A percentile compares a stretch with the other conserved stretches of the same genome.
phyloP scores from a whole-genome alignment of 2,888 invertebrate genomes.

The Drosophila cracens region DNA sequence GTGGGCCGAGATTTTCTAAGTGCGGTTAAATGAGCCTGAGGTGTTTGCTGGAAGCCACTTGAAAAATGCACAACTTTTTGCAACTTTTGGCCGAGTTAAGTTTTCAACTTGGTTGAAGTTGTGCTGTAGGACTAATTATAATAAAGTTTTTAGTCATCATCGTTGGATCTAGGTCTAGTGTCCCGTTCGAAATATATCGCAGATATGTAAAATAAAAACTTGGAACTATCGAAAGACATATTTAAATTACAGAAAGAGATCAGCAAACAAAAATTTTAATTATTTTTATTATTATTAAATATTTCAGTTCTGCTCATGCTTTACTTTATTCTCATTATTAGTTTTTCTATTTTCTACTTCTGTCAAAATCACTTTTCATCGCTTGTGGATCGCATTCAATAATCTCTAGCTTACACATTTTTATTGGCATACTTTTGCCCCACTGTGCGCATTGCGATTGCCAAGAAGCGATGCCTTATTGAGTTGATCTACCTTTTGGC shows the following conservation, averaged over 20 bases:
- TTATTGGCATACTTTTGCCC: conserved; percentile 14
- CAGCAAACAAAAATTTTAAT: not conserved
- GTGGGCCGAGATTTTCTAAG: conserved; percentile 39
- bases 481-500: conserved; percentile 59
- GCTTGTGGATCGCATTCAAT: conserved; percentile 27
- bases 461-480: conserved; percentile 10
- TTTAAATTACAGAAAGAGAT: not conserved
- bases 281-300: no score
- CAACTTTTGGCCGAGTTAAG: not conserved
- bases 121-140: not conserved
- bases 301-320: not conserved
- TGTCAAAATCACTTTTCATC: not conserved
- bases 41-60: conserved; percentile 19
- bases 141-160: not conserved
- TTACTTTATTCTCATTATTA: not conserved
- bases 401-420: not conserved
- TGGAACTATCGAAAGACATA: not conserved
- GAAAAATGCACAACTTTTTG: conserved; percentile 5
- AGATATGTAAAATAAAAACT: not conserved
- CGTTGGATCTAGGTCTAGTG: not conserved
- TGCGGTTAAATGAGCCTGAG: conserved; percentile 4
- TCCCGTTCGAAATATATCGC: not conserved
- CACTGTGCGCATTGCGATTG: conserved; percentile 53
- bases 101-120: not conserved
- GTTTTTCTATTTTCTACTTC: not conserved